Conservation (phyloP, 2,797 vertebrate species). For the Characodon lateralis region DNA sequence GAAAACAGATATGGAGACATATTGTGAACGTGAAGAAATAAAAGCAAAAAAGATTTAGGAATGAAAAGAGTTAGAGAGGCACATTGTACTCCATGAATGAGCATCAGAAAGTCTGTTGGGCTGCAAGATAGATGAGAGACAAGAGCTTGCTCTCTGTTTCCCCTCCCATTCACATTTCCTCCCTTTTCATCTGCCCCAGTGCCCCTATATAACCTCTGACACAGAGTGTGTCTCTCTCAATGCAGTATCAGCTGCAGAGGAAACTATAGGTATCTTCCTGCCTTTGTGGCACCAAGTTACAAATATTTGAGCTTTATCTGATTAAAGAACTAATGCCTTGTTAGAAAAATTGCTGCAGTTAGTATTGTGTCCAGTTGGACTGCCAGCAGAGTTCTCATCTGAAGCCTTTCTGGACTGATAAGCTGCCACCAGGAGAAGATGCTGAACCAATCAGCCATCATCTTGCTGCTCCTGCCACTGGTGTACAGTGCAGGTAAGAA, state of each 20-base stretch:
- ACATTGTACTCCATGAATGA: conserved; percentile 29
- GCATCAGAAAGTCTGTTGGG: conserved; percentile 9
- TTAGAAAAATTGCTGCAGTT: background rate
- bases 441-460: conserved; percentile 38
- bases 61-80: background rate
- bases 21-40: background rate
- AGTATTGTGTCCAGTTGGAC: background rate
- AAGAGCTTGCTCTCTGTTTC: conserved; percentile 4
- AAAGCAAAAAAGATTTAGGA: background rate
- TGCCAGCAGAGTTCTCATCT: conserved; percentile 6
- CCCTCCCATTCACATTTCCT: conserved; percentile 40
- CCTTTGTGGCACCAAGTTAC: background rate
- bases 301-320: conserved; percentile 3
- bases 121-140: conserved; percentile 29
- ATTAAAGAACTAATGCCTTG: background rate
- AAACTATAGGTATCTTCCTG: conserved; percentile 22
- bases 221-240: conserved; percentile 18
- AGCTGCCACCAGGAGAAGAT: conserved; percentile 33
- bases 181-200: conserved; percentile 33
- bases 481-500: conserved; percentile 67
- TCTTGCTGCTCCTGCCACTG: conserved; percentile 50
- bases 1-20: background rate
- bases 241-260: conserved; percentile 1
- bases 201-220: conserved; percentile 71
- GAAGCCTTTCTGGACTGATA: conserved; percentile 1